Base-by-base conservation (phyloP, 1,140 invertebrate genomes). In the Bathynomus jamesi region DNA sequence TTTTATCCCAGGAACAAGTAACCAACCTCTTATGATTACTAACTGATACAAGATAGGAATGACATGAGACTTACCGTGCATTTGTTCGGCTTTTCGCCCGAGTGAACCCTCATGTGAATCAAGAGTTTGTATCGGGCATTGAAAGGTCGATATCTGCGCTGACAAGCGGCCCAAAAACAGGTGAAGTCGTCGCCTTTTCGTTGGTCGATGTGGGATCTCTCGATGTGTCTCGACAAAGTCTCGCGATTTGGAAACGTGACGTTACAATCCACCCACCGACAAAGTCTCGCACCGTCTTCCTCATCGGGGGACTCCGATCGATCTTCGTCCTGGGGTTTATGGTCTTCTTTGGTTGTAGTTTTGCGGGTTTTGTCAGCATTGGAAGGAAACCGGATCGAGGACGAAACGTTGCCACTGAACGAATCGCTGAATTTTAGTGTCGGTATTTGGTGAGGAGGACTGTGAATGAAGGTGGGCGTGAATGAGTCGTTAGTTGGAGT, bases 71-170 rank as follows among this genome's bases (percentile, higher is more conserved):
- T 91, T 87, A 98, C 96, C 29, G 95, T 96, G 85, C 97, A 99
- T 83, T 95, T 95, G 81, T 99, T 95, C 3, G 97, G 97, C 83
- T 99, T 99, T 85, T 99, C 96, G 5, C 97, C 96, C 0, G 97
- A 99, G 82, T 99, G 97, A 67, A 95, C 85, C 70, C 97, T 85
- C 94, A 99, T 98, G 81, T 98, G 95, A 71, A 97, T 97, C 8
- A 98, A 86, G 5, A 98, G 84, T 80, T 98, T 98, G 85, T 98
- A 98, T 67, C 95, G 86, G 0, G 95, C 95, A 82, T 98, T 98
- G 82, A 98, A 98, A 0, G 95, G 93, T 62, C 91, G 88, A 40
- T 89, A 86, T 62, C 89, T 86, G 29, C 95, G 85, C 0, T 91
- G 89, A 83, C 95, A 98, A 2, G 90, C 90, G 61, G 88, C 84